phyloP scores from a whole-genome alignment of 2,888 invertebrate genomes.

The Tribolium freemani region DNA sequence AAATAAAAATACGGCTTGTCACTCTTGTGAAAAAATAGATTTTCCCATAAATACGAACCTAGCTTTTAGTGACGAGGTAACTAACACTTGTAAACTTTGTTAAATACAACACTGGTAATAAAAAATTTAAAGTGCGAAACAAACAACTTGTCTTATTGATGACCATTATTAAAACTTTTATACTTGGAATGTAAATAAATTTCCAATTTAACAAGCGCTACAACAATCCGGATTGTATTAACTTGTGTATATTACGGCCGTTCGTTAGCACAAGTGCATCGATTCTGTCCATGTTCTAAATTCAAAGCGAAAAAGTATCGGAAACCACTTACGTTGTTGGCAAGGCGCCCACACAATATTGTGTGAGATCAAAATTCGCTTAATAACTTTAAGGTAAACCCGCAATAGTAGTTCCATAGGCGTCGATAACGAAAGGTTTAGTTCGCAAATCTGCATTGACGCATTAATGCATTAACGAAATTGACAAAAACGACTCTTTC shows the following conservation, averaged over 20 bases:
- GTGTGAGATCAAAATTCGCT: slow-evolving; percentile 30
- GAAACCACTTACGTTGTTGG: slow-evolving; percentile 28
- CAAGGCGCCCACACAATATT: slow-evolving; percentile 34
- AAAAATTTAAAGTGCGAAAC: background rate
- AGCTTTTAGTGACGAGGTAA: background rate
- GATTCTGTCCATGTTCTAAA: slow-evolving; percentile 11
- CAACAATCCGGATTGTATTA: background rate
- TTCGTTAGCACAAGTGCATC: slow-evolving; percentile 14
- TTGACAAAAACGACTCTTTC: background rate
- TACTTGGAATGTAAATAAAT: background rate
- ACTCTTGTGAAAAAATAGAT: background rate
- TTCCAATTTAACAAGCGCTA: background rate
- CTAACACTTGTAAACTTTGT: background rate
- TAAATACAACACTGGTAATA: background rate
- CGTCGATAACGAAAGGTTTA: background rate
- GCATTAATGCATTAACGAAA: slow-evolving; percentile 8
- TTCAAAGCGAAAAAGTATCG: slow-evolving; percentile 21
- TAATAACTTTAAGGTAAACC: slow-evolving; percentile 27
- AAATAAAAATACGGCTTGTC: slow-evolving; percentile 14
- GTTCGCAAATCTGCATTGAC: background rate
- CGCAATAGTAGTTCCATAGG: background rate
- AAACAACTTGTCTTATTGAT: background rate
- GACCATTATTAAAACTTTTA: background rate
- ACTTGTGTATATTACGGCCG: background rate
- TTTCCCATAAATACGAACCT: slow-evolving; percentile 1